Conservation (phyloP, 2,797 vertebrate genomes). For the Peromyscus aztecus region DNA sequence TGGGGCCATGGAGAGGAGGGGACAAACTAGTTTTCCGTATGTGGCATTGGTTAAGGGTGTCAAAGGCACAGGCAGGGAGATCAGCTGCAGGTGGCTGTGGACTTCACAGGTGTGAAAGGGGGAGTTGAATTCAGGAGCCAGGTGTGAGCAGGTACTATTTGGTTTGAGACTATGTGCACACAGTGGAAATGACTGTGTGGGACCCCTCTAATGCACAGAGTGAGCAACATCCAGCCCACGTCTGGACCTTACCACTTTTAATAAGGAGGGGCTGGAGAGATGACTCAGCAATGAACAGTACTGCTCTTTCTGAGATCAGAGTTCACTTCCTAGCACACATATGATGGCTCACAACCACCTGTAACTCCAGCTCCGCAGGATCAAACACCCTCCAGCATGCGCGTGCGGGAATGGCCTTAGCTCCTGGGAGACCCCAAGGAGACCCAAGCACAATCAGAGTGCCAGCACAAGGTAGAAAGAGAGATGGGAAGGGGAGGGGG, state of each 20-base stretch:
- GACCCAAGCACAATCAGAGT: neutral
- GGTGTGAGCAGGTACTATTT: neutral
- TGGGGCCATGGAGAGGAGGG: no score
- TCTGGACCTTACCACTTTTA: neutral
- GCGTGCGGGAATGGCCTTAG: neutral
- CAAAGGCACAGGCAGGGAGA: neutral
- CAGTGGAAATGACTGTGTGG: neutral
- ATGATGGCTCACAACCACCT: neutral
- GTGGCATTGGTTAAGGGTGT: neutral
- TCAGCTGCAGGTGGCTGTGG: rapidly evolving
- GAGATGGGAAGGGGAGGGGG: no score
- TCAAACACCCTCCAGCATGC: neutral
- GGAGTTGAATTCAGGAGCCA: neutral
- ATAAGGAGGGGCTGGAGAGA: neutral
- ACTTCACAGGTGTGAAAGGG: neutral
- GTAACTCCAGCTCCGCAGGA: neutral
- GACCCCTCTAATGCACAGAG: neutral
- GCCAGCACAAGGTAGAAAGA: neutral
- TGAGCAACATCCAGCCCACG: no score
- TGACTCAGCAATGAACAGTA: neutral
- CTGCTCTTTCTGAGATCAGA: neutral
- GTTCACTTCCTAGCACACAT: neutral
- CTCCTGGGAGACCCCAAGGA: neutral
- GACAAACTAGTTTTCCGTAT: neutral
- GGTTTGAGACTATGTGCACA: neutral